Evolutionary conservation across 2,888 invertebrate species (phyloP), one percentile per base, ranked within the genome.

Genomic region (Orgyia antiqua): DNA sequence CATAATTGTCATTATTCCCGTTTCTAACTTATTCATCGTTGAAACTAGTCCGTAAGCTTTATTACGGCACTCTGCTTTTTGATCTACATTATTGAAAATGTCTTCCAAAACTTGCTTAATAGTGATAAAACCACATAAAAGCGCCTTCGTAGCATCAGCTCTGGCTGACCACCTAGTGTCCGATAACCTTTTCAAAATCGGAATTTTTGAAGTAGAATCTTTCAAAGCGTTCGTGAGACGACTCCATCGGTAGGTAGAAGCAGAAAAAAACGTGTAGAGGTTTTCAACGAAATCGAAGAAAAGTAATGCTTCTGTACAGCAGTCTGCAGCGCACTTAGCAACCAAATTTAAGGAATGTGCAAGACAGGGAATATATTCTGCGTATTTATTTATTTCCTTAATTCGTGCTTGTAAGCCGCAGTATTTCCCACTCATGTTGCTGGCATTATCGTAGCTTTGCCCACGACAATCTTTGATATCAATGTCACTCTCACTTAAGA

Each of bases 401-500:
- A 24, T 29, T 24, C 12, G 13, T 4, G 29, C 23, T 10, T 29
- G 21, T 6, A 21, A 4, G 4, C 29, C 24, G 3, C 10, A 15
- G 15, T 29, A 29, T 10, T 10, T 6, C 0, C 29, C 23, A 5
- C 13, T 10, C 29, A 29, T 23, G 10, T 29, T 29, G 2, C 10
- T 7, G 2, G 27, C 27, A 27, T 27, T 27, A 11, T 27, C 27
- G 10, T 27, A 27, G 8, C 8, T 11, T n/a, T 29, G 29, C 1
- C 29, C 29, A 4, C 29, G 10, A 10, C 17, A 24, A 6, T 29
- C 15, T 18, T 10, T 15, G 4, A 29, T 10, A 13, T 21, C 13
- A 12, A 29, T 29, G 15, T 15, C 6, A 15, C 6, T 4, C 6
- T 15, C 4, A 4, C 10, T 24, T 12, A 24, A 24, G 8, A 19